These are phyloP conservation scores for Dicrostonyx torquatus DNA, from an alignment of 2,797 vertebrate genomes.

Conservation along the genomic window DNA sequence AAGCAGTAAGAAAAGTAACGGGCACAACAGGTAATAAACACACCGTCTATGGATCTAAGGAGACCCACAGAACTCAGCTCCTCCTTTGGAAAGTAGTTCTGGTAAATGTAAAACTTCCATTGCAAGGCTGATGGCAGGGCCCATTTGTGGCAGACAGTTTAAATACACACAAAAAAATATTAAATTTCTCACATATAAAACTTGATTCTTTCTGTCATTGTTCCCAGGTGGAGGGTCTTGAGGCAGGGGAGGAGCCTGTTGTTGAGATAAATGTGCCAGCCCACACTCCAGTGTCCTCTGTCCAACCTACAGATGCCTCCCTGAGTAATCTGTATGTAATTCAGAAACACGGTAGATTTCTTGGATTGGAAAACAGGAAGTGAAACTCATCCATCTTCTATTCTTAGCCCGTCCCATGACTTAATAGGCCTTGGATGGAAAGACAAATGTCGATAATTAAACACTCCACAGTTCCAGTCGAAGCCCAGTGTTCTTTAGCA, in stretches of 20 bases:
- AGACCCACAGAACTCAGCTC: conserved; percentile 46
- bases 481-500: conserved; percentile 74
- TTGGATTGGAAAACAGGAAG: conserved; percentile 86
- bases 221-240: conserved; percentile 78
- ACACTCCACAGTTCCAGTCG: conserved; percentile 71
- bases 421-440: conserved; percentile 79
- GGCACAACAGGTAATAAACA: neutral
- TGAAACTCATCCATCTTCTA: conserved; percentile 88
- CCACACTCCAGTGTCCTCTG: conserved; percentile 78
- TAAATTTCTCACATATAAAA: conserved; percentile 78
- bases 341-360: conserved; percentile 86
- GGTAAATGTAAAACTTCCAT: conserved; percentile 67
- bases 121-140: conserved; percentile 77
- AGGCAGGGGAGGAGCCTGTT: conserved; percentile 61
- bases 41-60: neutral
- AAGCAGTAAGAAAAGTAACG: neutral
- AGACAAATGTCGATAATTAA: conserved; percentile 81
- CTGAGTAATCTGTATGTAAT: conserved; percentile 86
- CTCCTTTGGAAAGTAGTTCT: conserved; percentile 64
- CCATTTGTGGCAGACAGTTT: conserved; percentile 76
- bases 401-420: conserved; percentile 84
- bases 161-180: conserved; percentile 75
- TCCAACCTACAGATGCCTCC: conserved; percentile 85
- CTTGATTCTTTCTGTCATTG: conserved; percentile 78
- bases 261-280: conserved; percentile 83